Evolutionary conservation across 2,888 invertebrate species (phyloP).

Genomic region (Chrysolina oricalcia): DNA sequence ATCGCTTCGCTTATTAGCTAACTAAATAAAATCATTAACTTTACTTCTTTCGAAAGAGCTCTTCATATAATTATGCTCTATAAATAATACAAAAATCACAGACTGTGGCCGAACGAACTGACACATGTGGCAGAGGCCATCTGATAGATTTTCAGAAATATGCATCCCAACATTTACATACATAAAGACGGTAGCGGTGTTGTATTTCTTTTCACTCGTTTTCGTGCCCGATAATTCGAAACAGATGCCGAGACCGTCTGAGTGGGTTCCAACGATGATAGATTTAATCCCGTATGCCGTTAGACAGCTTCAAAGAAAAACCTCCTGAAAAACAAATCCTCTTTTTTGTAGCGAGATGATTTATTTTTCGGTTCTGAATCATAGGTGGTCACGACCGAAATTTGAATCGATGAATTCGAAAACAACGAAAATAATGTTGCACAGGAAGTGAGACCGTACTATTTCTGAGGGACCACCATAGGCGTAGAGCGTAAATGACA

Average conservation of each 20-base stretch:
- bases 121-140: slow-evolving; percentile 24
- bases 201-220: slow-evolving; percentile 35
- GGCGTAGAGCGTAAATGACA: not conserved
- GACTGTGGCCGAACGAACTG: not conserved
- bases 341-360: slow-evolving; percentile 18
- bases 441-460: slow-evolving; percentile 14
- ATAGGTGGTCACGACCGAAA: slow-evolving; percentile 19
- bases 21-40: no score
- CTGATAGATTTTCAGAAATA: slow-evolving; percentile 45
- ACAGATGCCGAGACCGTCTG: slow-evolving; percentile 43
- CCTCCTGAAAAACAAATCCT: slow-evolving; percentile 31
- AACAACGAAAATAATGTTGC: slow-evolving; percentile 1
- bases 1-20: no score
- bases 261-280: slow-evolving; percentile 43
- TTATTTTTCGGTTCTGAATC: slow-evolving; percentile 10
- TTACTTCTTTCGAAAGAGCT: not conserved
- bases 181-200: slow-evolving; percentile 30
- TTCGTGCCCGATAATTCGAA: slow-evolving; percentile 44
- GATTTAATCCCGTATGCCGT: slow-evolving; percentile 42
- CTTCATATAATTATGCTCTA: not conserved
- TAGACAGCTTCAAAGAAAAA: slow-evolving; percentile 40
- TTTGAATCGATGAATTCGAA: slow-evolving; percentile 11
- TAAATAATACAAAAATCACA: not conserved
- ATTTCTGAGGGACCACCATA: slow-evolving; percentile 4
- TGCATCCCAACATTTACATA: slow-evolving; percentile 37